Evolutionary conservation across 1,140 invertebrate genomes (phyloP), one percentile per base, ranked within the genome.

Genomic region (Laupala kohalensis): DNA sequence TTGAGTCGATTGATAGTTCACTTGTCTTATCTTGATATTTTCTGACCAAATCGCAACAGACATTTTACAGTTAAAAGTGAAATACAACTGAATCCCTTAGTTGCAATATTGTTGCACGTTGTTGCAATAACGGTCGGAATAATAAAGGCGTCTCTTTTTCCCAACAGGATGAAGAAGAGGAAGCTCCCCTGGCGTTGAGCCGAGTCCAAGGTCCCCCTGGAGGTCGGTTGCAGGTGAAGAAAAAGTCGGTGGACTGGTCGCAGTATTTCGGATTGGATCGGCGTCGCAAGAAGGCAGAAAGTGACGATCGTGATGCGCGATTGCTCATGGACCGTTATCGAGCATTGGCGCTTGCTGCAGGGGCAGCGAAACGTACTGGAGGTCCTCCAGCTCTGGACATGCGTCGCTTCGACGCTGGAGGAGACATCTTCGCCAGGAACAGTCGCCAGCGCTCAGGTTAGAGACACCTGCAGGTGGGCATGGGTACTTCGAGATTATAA

Each of bases 161-260:
- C n/a, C n/a, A n/a, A n/a, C n/a, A n/a, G n/a, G n/a, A n/a, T n/a
- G n/a, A n/a, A n/a, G n/a, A n/a, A n/a, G n/a, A n/a, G n/a, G n/a
- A n/a, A n/a, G n/a, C n/a, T n/a, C 28, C 67, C 12, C 26, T 37
- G 13, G 29, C 67, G 27, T 5, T 37, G 28, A 68, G 67, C 28
- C 26, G 28, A 5, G 28, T 27, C 3, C 26, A 68, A 29, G 9
- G 26, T 6, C 69, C 72, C n/a, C n/a, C n/a, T n/a, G n/a, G n/a
- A n/a, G n/a, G n/a, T n/a, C n/a, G n/a, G n/a, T 19, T 73, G 15
- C 69, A 73, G 12, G 62, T 73, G 6, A 86, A 85, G 74, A 93
- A 93, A 78, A 92, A 92, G 78, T 91, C 89, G 13, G 86, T 93
- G 53, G 87, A 93, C 75, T 94, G 91, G 92, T 91, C 90, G 0